Percentiles rank a stretch among this genome's conserved stretches.
Evolutionary conservation across 1,140 invertebrate species (phyloP).

Genomic region (Bombus consobrinus): DNA sequence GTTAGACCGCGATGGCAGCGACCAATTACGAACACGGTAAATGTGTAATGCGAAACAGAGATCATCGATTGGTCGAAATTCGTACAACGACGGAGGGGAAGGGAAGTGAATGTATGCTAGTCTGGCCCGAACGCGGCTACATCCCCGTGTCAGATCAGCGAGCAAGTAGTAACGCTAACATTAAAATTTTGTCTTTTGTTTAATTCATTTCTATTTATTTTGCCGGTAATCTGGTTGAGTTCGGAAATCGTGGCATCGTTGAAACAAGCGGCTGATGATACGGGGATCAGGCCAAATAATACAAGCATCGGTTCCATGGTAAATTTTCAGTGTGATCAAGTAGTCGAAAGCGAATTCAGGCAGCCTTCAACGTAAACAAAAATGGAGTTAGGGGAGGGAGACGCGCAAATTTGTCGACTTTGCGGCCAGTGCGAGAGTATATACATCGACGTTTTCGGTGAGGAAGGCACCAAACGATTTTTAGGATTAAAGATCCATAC

Average conservation of each 20-base stretch:
- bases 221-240: neutral
- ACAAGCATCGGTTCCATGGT: slow-evolving; percentile 2
- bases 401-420: slow-evolving; percentile 77
- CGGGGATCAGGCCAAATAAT: slow-evolving; percentile 9
- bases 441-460: slow-evolving; percentile 79
- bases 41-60: neutral
- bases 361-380: slow-evolving; percentile 75
- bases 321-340: slow-evolving; percentile 51
- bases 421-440: slow-evolving; percentile 78
- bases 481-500: slow-evolving; percentile 76
- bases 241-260: neutral
- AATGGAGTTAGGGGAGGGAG: slow-evolving; percentile 78
- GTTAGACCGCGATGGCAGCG: neutral
- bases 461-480: slow-evolving; percentile 76
- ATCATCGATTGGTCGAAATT: slow-evolving; percentile 19
- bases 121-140: slow-evolving; percentile 48
- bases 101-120: slow-evolving; percentile 31
- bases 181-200: slow-evolving; percentile 56
- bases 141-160: slow-evolving; percentile 46
- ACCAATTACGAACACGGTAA: neutral
- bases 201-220: slow-evolving; percentile 49
- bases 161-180: slow-evolving; percentile 60
- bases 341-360: slow-evolving; percentile 70
- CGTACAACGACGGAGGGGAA: neutral
- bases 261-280: slow-evolving; percentile 4